Evolutionary conservation across 2,888 invertebrate genomes (phyloP), one percentile per base, ranked within the genome.

Genomic region (Bursaphelenchus okinawaensis): DNA sequence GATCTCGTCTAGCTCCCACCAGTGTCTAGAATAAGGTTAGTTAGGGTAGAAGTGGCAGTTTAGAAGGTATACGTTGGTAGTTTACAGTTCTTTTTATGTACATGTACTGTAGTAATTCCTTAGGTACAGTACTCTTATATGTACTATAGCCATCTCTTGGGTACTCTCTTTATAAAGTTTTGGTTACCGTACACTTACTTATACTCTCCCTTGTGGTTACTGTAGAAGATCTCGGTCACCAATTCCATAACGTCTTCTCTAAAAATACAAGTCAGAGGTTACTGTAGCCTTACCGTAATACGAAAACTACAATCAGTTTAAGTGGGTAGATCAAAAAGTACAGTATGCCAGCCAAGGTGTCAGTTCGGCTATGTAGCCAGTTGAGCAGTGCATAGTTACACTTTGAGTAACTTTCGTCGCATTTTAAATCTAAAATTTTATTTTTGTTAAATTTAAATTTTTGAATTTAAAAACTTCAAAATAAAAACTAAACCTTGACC

Each of bases 301-400:
- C 71, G 20, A 70, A 51, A 19, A 73, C 64, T 16, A 74, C 69
- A 16, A 70, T 61, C 8, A 70, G 57, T 66, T 76, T 75, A 8
- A 75, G 58, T 8, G 75, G 75, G 4, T 69, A 66, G 2, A 75
- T 66, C 7, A 76, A 27, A 55, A 69, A 75, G 57, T 67, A 75
- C 51, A 76, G 65, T 7, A 76, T 20, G 6, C 69, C 54, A 4
- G 69, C 72, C 29, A 74, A 29, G 9, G 60, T 29, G 19, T 75
- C 74, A 3, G 68, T 62, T 28, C 63, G 27, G 2, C 20, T 16
- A 24, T 75, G 73, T 54, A 75, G 65, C 75, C 75, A 75, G 52
- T 65, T 61, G n/a, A 67, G 59, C 7, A 67, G 57, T 8, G 66
- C n/a, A 12, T 19, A 40, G 40, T 59, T 1, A 24, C 60, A 59